Evolutionary conservation across 1,140 invertebrate species (phyloP).

Genomic region (Pseudomyrmex flavicornis): DNA sequence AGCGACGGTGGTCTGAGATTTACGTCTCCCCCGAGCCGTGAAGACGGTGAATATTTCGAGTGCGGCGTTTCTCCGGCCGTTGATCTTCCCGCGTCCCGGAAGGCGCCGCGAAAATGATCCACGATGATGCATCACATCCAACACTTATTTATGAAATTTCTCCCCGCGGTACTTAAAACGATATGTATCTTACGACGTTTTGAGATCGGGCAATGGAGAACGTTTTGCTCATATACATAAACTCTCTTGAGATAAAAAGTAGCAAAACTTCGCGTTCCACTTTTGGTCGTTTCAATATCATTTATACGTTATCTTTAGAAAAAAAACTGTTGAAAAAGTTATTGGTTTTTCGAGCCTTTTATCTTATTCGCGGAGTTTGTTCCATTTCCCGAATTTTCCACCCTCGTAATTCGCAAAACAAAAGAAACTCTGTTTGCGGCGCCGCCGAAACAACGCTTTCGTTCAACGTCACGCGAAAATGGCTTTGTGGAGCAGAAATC

Average conservation of each 20-base stretch:
- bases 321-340: neutral
- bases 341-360: neutral
- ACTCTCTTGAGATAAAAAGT: neutral
- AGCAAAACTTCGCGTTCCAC: neutral
- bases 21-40: constrained; percentile 43
- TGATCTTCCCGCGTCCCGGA: constrained; percentile 18
- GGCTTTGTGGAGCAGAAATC: constrained; percentile 46
- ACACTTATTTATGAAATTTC: neutral
- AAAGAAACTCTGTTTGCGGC: neutral
- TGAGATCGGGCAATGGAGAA: neutral
- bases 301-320: neutral
- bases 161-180: neutral
- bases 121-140: neutral
- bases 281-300: neutral
- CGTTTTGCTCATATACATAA: neutral
- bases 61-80: constrained; percentile 59
- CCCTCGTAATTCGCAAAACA: neutral
- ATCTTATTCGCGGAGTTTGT: neutral
- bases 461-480: constrained; percentile 33
- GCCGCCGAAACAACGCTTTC: constrained; percentile 22
- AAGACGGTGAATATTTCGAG: constrained; percentile 64
- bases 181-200: neutral
- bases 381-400: constrained; percentile 23
- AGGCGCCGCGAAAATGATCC: neutral
- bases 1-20: constrained; percentile 34